phyloP scores from a whole-genome alignment of 2,888 invertebrate genomes.

The Zygothrica quintamaculata region DNA sequence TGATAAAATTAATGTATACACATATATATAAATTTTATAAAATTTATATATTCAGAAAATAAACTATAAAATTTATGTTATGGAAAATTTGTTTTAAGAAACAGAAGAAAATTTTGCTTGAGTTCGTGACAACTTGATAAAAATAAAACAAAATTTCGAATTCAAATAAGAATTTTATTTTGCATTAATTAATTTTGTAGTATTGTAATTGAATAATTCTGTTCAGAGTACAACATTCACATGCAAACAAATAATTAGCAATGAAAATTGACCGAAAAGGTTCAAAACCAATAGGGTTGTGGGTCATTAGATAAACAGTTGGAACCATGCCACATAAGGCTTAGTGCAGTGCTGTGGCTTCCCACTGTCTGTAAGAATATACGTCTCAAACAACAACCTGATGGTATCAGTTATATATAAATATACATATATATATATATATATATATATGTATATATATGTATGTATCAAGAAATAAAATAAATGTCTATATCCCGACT shows the following conservation, averaged over 20 bases:
- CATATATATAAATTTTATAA: conserved; percentile 12
- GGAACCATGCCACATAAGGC: conserved; percentile 16
- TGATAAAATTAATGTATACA: conserved; percentile 30
- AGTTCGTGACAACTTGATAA: conserved; percentile 40
- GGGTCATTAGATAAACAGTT: conserved; percentile 18
- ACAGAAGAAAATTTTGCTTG: conserved; percentile 9
- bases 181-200: conserved; percentile 8
- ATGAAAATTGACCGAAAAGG: conserved; percentile 24
- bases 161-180: conserved; percentile 26
- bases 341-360: conserved; percentile 46
- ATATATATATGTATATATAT: conserved; percentile 6
- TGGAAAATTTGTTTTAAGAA: conserved; percentile 34
- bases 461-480: neutral
- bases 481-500: conserved; percentile 17
- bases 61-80: conserved; percentile 32
- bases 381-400: conserved; percentile 3
- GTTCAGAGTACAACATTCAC: conserved; percentile 40
- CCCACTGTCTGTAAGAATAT: conserved; percentile 10
- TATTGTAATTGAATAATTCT: conserved; percentile 38
- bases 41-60: conserved; percentile 16
- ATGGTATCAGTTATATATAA: neutral
- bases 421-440: conserved; percentile 4
- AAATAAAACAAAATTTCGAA: too few relatives aligned
- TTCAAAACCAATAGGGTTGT: conserved; percentile 25
- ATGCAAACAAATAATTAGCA: conserved; percentile 74